phyloP scores from a whole-genome alignment of 2,113 vertebrate genomes.

The Chaenogobius annularis region DNA sequence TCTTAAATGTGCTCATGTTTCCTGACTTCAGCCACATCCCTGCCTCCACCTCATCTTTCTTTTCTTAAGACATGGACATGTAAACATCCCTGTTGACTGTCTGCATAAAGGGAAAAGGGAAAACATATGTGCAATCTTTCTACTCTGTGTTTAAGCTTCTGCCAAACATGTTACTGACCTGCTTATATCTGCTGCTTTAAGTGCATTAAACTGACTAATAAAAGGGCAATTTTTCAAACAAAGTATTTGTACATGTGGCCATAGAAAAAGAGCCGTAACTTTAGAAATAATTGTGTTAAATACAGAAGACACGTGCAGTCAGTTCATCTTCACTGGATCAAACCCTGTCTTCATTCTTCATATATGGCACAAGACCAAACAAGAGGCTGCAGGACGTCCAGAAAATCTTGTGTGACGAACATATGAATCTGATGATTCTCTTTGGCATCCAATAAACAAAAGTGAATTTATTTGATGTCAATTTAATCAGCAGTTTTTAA shows the following conservation, averaged over 20 bases:
- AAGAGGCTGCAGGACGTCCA: background rate
- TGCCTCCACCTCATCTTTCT: background rate
- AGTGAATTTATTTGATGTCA: background rate
- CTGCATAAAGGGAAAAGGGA: background rate
- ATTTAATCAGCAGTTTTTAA: background rate
- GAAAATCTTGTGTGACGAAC: too few species aligned
- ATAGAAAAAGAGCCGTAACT: too few species aligned
- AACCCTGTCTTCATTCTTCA: too few species aligned
- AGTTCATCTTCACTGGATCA: background rate
- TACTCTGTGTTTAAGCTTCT: background rate
- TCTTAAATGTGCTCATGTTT: slow-evolving; percentile 46
- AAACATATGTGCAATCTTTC: background rate
- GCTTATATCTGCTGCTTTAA: background rate
- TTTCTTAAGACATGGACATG: slow-evolving; percentile 13
- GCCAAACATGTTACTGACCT: background rate
- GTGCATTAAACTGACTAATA: background rate
- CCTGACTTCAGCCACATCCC: slow-evolving; percentile 23
- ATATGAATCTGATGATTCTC: background rate
- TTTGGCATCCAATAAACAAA: background rate
- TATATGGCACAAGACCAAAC: background rate
- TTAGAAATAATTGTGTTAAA: too few species aligned
- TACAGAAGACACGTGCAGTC: background rate
- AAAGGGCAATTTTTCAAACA: background rate
- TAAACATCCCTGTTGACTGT: slow-evolving; percentile 2
- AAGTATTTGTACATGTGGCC: too few species aligned